phyloP scores from a whole-genome alignment of 2,113 vertebrate genomes.

The Lonchura striata region DNA sequence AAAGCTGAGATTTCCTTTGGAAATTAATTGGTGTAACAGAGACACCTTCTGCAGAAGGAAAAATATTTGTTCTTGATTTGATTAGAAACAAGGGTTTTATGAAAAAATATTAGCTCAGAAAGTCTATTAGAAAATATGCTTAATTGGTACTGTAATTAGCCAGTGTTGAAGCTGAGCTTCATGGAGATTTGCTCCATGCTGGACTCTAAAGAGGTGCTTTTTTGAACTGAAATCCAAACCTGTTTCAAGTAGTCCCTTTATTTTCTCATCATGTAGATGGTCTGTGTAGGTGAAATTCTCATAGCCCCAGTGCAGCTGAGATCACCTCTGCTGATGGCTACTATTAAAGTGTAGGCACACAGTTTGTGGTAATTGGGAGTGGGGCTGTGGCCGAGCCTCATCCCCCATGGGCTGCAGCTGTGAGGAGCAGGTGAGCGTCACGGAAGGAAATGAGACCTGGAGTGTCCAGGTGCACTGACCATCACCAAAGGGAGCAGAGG shows the following conservation, averaged over 20 bases:
- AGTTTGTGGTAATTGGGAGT: neutral
- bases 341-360: neutral
- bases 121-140: neutral
- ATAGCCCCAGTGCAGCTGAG: neutral
- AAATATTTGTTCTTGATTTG: neutral
- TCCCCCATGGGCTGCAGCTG: neutral
- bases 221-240: neutral
- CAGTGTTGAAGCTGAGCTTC: neutral
- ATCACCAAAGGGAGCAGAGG: neutral
- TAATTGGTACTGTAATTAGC: neutral
- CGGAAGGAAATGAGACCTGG: neutral
- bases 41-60: neutral
- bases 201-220: neutral
- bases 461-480: neutral
- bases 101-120: neutral
- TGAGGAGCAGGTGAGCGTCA: neutral
- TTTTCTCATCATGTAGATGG: neutral
- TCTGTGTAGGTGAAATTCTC: neutral
- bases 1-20: neutral
- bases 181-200: neutral
- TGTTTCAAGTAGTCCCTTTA: neutral
- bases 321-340: neutral
- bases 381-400: neutral
- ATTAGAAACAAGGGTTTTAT: neutral
- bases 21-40: neutral